A percentile compares a stretch with the other conserved stretches of the same genome.
These are phyloP conservation scores for Antheraea yamamai DNA, from an alignment of 2,888 invertebrate species.

Conservation along the genomic window DNA sequence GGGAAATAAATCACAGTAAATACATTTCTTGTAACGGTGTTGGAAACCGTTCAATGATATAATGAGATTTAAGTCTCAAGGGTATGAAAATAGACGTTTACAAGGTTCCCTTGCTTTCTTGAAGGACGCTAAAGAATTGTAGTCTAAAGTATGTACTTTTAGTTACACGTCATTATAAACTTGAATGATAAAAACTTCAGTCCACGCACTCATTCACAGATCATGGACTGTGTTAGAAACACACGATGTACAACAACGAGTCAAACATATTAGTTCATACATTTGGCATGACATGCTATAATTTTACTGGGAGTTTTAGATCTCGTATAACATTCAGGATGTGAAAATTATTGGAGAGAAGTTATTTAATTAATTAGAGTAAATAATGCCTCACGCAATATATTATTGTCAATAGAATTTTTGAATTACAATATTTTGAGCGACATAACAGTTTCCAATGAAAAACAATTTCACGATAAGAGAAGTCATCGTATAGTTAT, in stretches of 20 bases:
- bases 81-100: background rate
- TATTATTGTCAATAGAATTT: slow-evolving; percentile 7
- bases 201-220: slow-evolving; percentile 57
- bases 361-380: slow-evolving; percentile 30
- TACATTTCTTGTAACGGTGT: slow-evolving; percentile 36
- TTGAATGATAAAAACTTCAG: slow-evolving; percentile 45
- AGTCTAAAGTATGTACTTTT: slow-evolving; percentile 33
- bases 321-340: slow-evolving; percentile 22
- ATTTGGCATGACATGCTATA: slow-evolving; percentile 72
- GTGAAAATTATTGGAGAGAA: slow-evolving; percentile 26
- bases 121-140: background rate
- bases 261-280: slow-evolving; percentile 47
- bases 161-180: slow-evolving; percentile 45
- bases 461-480: slow-evolving; percentile 11
- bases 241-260: slow-evolving; percentile 54
- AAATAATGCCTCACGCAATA: slow-evolving; percentile 33
- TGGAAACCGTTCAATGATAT: slow-evolving; percentile 45
- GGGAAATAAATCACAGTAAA: slow-evolving; percentile 47
- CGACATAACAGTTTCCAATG: slow-evolving; percentile 25
- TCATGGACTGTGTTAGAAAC: slow-evolving; percentile 58
- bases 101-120: background rate
- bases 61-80: slow-evolving; percentile 1
- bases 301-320: background rate
- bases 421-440: slow-evolving; percentile 20
- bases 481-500: background rate